These are phyloP conservation scores for Dicrostonyx torquatus DNA, from an alignment of 2,797 vertebrate species.

Conservation along the genomic window DNA sequence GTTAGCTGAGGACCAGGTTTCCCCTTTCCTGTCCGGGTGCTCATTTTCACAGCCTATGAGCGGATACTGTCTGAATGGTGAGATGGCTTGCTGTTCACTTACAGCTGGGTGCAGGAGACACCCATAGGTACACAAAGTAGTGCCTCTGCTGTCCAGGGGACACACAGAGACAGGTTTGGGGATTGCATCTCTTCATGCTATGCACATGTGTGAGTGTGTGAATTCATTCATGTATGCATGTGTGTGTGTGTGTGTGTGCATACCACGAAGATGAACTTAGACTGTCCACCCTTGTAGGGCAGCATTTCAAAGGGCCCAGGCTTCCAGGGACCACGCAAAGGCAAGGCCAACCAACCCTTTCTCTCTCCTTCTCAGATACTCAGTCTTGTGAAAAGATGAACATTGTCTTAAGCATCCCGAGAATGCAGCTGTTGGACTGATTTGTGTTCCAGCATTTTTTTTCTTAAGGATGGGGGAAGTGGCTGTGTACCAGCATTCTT, in stretches of 20 bases:
- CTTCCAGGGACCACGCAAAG: neutral
- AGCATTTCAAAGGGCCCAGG: neutral
- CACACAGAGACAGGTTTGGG: neutral
- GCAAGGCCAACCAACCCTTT: rapidly evolving
- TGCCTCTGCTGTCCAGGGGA: neutral
- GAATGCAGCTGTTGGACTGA: conserved; percentile 54
- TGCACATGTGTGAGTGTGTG: neutral
- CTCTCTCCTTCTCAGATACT: neutral
- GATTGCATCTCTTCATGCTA: neutral
- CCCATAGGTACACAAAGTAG: neutral
- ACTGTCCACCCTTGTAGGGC: neutral
- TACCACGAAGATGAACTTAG: too few species aligned
- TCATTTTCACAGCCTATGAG: neutral
- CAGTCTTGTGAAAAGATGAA: conserved; percentile 60
- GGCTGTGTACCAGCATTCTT: conserved; percentile 26
- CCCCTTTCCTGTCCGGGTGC: conserved; percentile 13
- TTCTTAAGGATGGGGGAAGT: conserved; percentile 51
- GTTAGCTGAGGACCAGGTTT: conserved; percentile 45
- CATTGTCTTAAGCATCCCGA: conserved; percentile 42
- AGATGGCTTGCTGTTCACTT: conserved; percentile 44
- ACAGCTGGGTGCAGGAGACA: conserved; percentile 14
- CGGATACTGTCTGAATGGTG: neutral
- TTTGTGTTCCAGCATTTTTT: conserved; percentile 9
- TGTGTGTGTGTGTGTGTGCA: neutral
- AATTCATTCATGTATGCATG: too few species aligned